Evolutionary conservation across 2,797 vertebrate species (phyloP).

Genomic region (Muraenolepis orangiensis): DNA sequence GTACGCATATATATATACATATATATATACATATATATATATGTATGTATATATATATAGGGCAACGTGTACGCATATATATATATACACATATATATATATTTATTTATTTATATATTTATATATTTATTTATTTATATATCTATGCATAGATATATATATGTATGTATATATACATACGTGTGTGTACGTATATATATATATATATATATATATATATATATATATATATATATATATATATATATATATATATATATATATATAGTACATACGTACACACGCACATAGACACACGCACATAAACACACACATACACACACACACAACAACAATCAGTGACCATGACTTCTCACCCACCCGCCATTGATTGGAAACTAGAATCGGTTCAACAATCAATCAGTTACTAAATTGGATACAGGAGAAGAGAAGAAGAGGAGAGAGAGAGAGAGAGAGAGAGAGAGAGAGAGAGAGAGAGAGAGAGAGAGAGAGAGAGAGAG

Average conservation of each 20-base stretch:
- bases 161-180: not conserved
- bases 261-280: not conserved
- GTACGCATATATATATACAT: not conserved
- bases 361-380: not conserved
- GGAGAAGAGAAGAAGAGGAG: not conserved
- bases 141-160: too few relatives aligned
- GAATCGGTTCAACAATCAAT: slow-evolving; percentile 2
- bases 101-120: too few relatives aligned
- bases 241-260: too few relatives aligned
- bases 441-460: not conserved
- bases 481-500: not conserved
- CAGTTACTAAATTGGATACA: not conserved
- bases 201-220: not conserved
- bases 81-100: not conserved
- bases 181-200: not conserved
- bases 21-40: too few relatives aligned
- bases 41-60: not conserved
- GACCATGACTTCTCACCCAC: not conserved
- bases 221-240: too few relatives aligned
- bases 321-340: too few relatives aligned
- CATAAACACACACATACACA: not conserved
- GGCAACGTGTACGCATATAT: not conserved
- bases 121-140: not conserved
- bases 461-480: not conserved
- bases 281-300: not conserved